These are phyloP conservation scores for Melanaphis sacchari DNA, from an alignment of 1,140 invertebrate species.

Conservation along the genomic window DNA sequence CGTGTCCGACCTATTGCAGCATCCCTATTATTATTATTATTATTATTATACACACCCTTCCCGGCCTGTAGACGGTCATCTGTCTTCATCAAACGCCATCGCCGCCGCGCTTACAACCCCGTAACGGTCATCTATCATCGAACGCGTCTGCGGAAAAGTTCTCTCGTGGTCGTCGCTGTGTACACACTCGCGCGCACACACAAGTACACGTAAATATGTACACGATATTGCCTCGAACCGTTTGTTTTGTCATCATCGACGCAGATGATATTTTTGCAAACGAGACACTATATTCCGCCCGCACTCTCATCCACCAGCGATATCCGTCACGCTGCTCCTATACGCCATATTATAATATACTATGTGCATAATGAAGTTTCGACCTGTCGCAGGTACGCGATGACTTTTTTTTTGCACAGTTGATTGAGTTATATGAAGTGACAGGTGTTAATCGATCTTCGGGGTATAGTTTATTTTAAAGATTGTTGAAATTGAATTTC, in stretches of 20 bases:
- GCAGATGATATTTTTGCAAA: not conserved
- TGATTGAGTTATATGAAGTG: not conserved
- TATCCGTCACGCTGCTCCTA: no score
- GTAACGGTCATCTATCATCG: slow-evolving; percentile 56
- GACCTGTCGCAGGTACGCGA: not conserved
- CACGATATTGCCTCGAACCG: not conserved
- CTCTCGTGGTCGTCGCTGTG: not conserved
- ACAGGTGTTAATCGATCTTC: not conserved
- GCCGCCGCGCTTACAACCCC: slow-evolving; percentile 8
- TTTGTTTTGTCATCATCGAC: not conserved
- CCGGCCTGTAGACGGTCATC: slow-evolving; percentile 14
- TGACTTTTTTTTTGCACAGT: not conserved
- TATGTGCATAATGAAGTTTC: not conserved
- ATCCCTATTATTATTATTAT: not conserved
- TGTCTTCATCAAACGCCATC: slow-evolving; percentile 34
- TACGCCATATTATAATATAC: not conserved
- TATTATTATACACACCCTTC: not conserved
- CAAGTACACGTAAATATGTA: not conserved
- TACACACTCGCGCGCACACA: no score
- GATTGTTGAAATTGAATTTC: not conserved
- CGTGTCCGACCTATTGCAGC: not conserved
- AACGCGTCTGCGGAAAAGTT: slow-evolving; percentile 25
- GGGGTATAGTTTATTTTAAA: not conserved
- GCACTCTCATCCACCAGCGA: not conserved
- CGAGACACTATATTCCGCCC: not conserved